Conservation (phyloP, 2,113 vertebrate species). For the Epinephelus cyanopodus region DNA sequence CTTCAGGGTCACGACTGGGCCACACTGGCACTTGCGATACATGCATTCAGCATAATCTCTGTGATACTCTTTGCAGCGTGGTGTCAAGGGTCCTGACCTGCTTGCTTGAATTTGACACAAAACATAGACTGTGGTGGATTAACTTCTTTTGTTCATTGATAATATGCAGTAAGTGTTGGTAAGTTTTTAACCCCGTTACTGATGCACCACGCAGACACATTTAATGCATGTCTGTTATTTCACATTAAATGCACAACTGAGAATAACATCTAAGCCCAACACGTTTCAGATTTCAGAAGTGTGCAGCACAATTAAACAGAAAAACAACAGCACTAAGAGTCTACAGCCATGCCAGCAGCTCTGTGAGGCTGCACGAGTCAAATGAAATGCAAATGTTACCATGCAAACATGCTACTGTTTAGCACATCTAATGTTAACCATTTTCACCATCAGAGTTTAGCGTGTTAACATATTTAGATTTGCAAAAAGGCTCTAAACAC, state of each 20-base stretch:
- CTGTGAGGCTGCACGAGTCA: too few species aligned
- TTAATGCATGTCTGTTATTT: not conserved
- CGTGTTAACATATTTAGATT: not conserved
- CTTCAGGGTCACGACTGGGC: slow-evolving; percentile 21
- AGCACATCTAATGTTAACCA: not conserved
- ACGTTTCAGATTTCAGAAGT: not conserved
- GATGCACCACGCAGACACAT: not conserved
- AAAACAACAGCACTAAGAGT: too few species aligned
- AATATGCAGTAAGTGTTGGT: not conserved
- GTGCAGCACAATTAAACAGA: not conserved
- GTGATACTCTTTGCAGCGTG: slow-evolving; percentile 9
- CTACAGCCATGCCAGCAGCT: too few species aligned
- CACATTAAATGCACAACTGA: not conserved
- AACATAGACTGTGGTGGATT: slow-evolving; percentile 28
- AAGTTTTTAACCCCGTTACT: not conserved
- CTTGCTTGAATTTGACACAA: slow-evolving; percentile 31
- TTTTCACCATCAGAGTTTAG: not conserved
- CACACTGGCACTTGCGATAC: slow-evolving; percentile 11
- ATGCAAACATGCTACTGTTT: not conserved
- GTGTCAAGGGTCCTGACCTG: slow-evolving; percentile 39
- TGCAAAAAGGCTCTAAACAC: too few species aligned
- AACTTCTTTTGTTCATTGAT: slow-evolving; percentile 14
- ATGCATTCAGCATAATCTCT: slow-evolving; percentile 28
- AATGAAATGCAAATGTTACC: not conserved
- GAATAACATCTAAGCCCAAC: not conserved